Percentiles rank a stretch among this genome's conserved stretches.
Evolutionary conservation across 2,888 invertebrate genomes (phyloP).

Genomic region (Tortricodes alternella): DNA sequence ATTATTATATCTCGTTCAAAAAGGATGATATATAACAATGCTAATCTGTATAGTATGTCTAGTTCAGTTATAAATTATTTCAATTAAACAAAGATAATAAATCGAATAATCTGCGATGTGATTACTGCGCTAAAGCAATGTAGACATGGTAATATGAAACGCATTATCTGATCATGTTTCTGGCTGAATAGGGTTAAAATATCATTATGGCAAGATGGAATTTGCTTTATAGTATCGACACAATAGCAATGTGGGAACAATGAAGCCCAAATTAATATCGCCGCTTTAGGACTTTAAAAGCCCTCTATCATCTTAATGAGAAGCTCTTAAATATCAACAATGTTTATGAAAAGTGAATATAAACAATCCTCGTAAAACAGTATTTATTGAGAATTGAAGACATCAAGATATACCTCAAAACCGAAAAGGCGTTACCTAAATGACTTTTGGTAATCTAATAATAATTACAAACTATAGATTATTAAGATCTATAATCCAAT

Average conservation of each 20-base stretch:
- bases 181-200: conserved; percentile 17
- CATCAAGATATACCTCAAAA: no score
- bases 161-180: no score
- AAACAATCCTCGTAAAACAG: no score
- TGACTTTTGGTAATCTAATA: neutral
- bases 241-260: conserved; percentile 23
- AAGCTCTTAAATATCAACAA: neutral
- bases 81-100: no score
- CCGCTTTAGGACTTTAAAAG: conserved; percentile 27
- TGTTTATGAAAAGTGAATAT: neutral
- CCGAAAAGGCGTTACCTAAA: neutral
- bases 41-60: no score
- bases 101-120: no score
- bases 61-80: no score
- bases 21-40: no score
- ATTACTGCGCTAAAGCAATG: no score
- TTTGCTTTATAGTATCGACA: conserved; percentile 21
- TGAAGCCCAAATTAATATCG: conserved; percentile 20
- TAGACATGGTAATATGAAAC: no score
- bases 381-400: no score
- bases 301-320: conserved; percentile 29
- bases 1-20: no score
- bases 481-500: conserved; percentile 21
- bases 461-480: conserved; percentile 2
- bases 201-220: conserved; percentile 12